Evolutionary conservation across 2,888 invertebrate species (phyloP).

Genomic region (Heliconius hortense): DNA sequence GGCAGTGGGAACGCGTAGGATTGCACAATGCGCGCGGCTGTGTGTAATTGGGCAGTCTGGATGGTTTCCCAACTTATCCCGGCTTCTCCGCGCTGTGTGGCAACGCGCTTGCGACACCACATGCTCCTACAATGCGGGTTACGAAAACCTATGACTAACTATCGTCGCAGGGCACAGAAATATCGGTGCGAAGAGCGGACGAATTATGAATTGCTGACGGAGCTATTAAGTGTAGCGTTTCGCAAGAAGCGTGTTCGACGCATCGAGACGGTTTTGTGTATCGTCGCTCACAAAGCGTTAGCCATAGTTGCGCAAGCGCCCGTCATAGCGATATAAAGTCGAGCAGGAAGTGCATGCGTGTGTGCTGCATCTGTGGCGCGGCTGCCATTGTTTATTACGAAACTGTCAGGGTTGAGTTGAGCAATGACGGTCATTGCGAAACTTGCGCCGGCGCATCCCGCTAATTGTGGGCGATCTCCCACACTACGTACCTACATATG

Average conservation of each 20-base stretch:
- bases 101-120: conserved; percentile 76
- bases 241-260: conserved; percentile 59
- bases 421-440: conserved; percentile 74
- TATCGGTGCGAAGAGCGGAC: conserved; percentile 53
- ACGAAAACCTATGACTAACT: conserved; percentile 79
- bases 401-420: conserved; percentile 81
- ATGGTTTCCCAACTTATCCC: conserved; percentile 81
- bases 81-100: conserved; percentile 71
- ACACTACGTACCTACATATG: conserved; percentile 29
- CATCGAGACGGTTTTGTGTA: conserved; percentile 62
- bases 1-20: conserved; percentile 51
- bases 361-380: conserved; percentile 76
- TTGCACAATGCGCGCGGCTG: conserved; percentile 66
- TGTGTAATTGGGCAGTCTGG: conserved; percentile 77
- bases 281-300: conserved; percentile 61
- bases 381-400: conserved; percentile 77
- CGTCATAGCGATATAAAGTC: conserved; percentile 69
- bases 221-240: conserved; percentile 61
- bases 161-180: conserved; percentile 61
- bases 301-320: conserved; percentile 71
- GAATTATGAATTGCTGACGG: conserved; percentile 59
- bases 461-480: conserved; percentile 74
- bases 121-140: conserved; percentile 79
- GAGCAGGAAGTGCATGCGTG: conserved; percentile 80
- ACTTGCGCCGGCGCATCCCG: conserved; percentile 70